Base-by-base conservation (phyloP, 2,888 invertebrate species). In the Automeris io region DNA sequence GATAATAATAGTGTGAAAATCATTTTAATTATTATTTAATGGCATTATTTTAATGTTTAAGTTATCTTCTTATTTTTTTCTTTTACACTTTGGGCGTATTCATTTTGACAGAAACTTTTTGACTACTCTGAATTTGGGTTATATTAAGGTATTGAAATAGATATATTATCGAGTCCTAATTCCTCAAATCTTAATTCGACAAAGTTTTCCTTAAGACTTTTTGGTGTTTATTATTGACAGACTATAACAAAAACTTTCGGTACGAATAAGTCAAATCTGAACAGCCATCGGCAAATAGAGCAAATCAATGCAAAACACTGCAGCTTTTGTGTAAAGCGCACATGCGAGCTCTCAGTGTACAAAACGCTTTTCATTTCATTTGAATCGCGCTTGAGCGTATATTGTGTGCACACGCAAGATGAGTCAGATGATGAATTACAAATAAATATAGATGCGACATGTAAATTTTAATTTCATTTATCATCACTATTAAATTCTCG, bases 311-410 rank as follows among this genome's bases (percentile, higher is more conserved):
- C 70, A 72, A 77, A 73, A 72, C 66, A 66, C 62, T 62, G 72
- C 71, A 49, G 58, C 62, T 68, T 65, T 78, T 85, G 77, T 69
- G 77, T 45, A 47, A 36, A 37, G 58, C 71, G 74, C 85, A 80
- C 80, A 81, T 79, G 81, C 76, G 73, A 70, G 49, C 69, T 73
- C 69, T 61, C 63, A 64, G 64, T 71, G 54, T 63, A 81, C 79
- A 81, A 81, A 82, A 83, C 72, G 81, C 85, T 82, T 86, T 86
- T 85, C 77, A 83, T 82, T 79, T 75, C 76, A 49, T 76, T 76
- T 77, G 66, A 82, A 78, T 73, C 75, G 68, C 75, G 68, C 61
- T 63, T 50, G 60, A 62, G 68, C 70, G 62, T 49, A 54, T 54
- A 57, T 67, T 67, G 53, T 62, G 61, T 57, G 60, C 61, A 57